These are phyloP conservation scores for Idaea biselata DNA, from an alignment of 2,888 invertebrate genomes.

Conservation along the genomic window DNA sequence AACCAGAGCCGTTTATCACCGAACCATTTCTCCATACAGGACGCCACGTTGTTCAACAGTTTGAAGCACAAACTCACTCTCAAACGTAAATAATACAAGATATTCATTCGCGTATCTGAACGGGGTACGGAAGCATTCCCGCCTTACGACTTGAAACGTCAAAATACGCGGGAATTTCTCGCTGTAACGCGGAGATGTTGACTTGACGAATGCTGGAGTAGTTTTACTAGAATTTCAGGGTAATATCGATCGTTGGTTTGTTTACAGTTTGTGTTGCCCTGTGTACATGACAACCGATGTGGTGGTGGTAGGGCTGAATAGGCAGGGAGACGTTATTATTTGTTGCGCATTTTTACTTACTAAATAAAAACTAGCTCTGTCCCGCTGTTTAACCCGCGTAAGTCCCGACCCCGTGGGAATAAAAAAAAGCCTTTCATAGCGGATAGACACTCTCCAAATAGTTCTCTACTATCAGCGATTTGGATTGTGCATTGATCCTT, in stretches of 20 bases:
- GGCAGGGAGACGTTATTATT: slow-evolving; percentile 34
- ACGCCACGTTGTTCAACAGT: slow-evolving; percentile 74
- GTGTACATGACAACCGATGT: slow-evolving; percentile 78
- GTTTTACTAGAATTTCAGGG: slow-evolving; percentile 58
- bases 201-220: slow-evolving; percentile 51
- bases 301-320: slow-evolving; percentile 52
- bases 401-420: too few species aligned
- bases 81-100: slow-evolving; percentile 36
- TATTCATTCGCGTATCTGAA: slow-evolving; percentile 66
- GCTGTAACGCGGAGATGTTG: slow-evolving; percentile 26
- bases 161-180: slow-evolving; percentile 34
- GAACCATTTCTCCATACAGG: slow-evolving; percentile 95
- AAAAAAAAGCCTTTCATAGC: too few species aligned
- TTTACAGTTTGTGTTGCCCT: slow-evolving; percentile 73
- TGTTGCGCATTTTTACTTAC: background rate
- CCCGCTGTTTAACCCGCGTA: too few species aligned
- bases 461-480: too few species aligned
- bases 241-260: slow-evolving; percentile 73
- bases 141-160: slow-evolving; percentile 44
- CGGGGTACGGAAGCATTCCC: slow-evolving; percentile 53
- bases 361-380: background rate
- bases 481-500: too few species aligned
- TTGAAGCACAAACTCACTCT: slow-evolving; percentile 53
- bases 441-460: too few species aligned
- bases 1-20: slow-evolving; percentile 95